phyloP scores from a whole-genome alignment of 2,888 invertebrate genomes.

The Odontomyia ornata region DNA sequence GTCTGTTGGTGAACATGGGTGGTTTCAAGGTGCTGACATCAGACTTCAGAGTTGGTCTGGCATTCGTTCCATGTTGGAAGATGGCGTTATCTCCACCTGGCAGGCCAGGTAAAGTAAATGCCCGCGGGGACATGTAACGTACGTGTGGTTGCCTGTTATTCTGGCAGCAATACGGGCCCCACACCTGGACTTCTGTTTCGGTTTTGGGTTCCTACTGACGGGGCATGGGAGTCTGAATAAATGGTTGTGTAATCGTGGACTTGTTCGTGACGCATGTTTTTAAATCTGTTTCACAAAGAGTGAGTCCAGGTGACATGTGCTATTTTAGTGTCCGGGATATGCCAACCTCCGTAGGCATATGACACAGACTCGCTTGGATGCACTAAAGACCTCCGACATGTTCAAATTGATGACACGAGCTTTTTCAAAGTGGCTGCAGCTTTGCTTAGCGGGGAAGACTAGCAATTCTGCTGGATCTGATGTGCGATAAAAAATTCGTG shows the following conservation, averaged over 20 bases:
- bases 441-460: too few species aligned
- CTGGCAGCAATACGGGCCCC: neutral
- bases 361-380: too few species aligned
- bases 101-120: neutral
- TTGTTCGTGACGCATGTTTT: neutral
- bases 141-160: neutral
- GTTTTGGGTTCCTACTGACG: neutral
- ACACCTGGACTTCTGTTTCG: neutral
- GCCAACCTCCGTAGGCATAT: too few species aligned
- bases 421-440: too few species aligned
- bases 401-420: too few species aligned
- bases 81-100: neutral
- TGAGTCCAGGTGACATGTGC: too few species aligned
- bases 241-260: neutral
- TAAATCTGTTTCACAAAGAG: too few species aligned
- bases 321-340: too few species aligned
- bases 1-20: neutral
- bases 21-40: neutral
- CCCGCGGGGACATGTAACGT: neutral
- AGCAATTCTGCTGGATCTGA: too few species aligned
- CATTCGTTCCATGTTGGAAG: neutral
- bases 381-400: too few species aligned
- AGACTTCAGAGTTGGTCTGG: neutral
- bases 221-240: neutral
- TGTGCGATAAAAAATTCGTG: too few species aligned